Percentiles rank a stretch among this genome's conserved stretches.
Evolutionary conservation across 2,888 invertebrate species (phyloP).

Genomic region (Melieria omissa): DNA sequence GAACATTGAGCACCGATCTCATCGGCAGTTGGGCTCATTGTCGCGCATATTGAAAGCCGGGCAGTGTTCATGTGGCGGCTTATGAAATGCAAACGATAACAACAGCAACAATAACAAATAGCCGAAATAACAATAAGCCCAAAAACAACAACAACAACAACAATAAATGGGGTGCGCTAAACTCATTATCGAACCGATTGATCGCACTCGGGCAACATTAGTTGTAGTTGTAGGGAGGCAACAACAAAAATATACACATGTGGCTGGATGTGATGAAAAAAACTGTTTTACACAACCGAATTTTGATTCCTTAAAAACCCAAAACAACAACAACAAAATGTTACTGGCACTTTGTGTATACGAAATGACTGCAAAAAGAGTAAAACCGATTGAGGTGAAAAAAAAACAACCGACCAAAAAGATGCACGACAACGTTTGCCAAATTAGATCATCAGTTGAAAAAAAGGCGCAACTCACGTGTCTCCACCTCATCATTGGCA

Average conservation of each 20-base stretch:
- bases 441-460: conserved; percentile 63
- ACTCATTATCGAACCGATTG: conserved; percentile 64
- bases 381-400: conserved; percentile 6
- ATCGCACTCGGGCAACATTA: conserved; percentile 52
- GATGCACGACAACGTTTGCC: conserved; percentile 62
- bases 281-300: conserved; percentile 2
- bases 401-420: conserved; percentile 37
- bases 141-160: too few relatives aligned
- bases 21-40: too few relatives aligned
- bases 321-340: not conserved
- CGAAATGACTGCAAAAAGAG: not conserved
- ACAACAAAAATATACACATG: conserved; percentile 22
- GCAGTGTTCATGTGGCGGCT: too few relatives aligned
- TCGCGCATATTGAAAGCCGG: too few relatives aligned
- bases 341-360: too few relatives aligned
- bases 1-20: too few relatives aligned
- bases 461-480: conserved; percentile 44
- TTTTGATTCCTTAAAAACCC: not conserved
- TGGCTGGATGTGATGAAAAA: not conserved
- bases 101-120: too few relatives aligned
- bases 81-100: too few relatives aligned
- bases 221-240: conserved; percentile 35
- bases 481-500: conserved; percentile 24
- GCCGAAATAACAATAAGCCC: too few relatives aligned
- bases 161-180: conserved; percentile 60